phyloP scores from a whole-genome alignment of 2,888 invertebrate species.

The Podotricha telesiphe region DNA sequence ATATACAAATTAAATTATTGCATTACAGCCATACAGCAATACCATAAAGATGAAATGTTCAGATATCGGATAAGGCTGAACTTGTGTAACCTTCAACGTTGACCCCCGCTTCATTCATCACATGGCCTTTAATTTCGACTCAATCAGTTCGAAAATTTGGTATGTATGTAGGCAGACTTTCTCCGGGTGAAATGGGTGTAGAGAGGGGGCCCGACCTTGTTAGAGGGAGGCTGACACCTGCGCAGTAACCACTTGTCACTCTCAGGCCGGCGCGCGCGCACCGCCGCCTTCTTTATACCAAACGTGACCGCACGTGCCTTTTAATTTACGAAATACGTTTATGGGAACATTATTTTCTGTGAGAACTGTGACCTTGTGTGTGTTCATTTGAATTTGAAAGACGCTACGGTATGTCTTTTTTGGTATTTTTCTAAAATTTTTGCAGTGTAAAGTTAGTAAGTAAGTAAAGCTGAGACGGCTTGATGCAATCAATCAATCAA shows the following conservation, averaged over 20 bases:
- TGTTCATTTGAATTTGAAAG: conserved; percentile 55
- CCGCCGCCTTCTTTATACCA: conserved; percentile 62
- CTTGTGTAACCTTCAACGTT: conserved; percentile 50
- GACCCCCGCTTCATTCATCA: conserved; percentile 54
- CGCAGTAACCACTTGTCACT: conserved; percentile 77
- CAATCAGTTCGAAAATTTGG: conserved; percentile 81
- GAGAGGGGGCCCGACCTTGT: conserved; percentile 77
- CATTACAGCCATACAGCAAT: background rate
- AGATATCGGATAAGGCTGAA: conserved; percentile 38
- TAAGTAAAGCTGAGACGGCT: background rate
- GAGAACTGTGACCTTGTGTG: conserved; percentile 71
- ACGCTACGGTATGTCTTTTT: conserved; percentile 57
- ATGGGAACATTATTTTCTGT: conserved; percentile 58
- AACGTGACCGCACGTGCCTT: conserved; percentile 64
- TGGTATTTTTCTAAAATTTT: background rate
- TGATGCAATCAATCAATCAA: background rate
- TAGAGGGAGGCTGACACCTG: conserved; percentile 82
- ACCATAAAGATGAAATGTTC: conserved; percentile 26
- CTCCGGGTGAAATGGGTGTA: conserved; percentile 76
- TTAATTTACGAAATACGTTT: conserved; percentile 54
- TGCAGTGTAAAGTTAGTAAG: background rate
- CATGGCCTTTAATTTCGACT: conserved; percentile 59
- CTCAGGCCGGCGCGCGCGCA: conserved; percentile 72
- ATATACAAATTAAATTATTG: conserved; percentile 15
- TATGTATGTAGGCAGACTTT: conserved; percentile 84